Percentiles rank a stretch among this genome's conserved stretches.
These are phyloP conservation scores for Intellagama lesueurii DNA, from an alignment of 2,797 vertebrate genomes.

Conservation along the genomic window DNA sequence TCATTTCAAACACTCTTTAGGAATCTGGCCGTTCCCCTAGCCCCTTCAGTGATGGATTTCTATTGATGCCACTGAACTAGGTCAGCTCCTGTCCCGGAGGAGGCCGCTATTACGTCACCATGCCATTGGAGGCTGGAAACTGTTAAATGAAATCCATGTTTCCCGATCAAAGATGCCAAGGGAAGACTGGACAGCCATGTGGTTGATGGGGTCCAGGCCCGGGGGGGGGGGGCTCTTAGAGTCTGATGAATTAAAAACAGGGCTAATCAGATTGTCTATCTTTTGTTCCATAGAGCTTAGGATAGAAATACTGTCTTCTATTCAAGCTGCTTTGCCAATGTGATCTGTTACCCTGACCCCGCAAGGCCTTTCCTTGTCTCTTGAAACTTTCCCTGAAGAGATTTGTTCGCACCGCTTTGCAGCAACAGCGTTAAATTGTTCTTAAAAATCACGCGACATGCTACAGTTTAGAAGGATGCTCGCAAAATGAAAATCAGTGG, in stretches of 20 bases:
- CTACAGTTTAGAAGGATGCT: not conserved
- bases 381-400: not conserved
- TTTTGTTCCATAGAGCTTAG: not conserved
- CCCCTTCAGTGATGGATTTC: not conserved
- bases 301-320: not conserved
- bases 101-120: not conserved
- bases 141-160: not conserved
- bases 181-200: conserved; percentile 18
- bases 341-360: not conserved
- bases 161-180: conserved; percentile 8
- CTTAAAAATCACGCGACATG: not conserved
- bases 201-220: not conserved
- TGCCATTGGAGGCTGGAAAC: not conserved
- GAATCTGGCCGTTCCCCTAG: not conserved
- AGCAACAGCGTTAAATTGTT: not conserved
- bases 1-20: not conserved
- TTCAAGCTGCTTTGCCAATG: not conserved
- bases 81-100: not conserved
- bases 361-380: not conserved
- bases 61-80: conserved; percentile 18
- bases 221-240: not conserved
- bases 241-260: not conserved
- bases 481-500: not conserved
- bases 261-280: too few species aligned
- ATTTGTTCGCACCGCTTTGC: not conserved